Conservation (phyloP, 2,888 invertebrate genomes). For the Erebia epiphron region DNA sequence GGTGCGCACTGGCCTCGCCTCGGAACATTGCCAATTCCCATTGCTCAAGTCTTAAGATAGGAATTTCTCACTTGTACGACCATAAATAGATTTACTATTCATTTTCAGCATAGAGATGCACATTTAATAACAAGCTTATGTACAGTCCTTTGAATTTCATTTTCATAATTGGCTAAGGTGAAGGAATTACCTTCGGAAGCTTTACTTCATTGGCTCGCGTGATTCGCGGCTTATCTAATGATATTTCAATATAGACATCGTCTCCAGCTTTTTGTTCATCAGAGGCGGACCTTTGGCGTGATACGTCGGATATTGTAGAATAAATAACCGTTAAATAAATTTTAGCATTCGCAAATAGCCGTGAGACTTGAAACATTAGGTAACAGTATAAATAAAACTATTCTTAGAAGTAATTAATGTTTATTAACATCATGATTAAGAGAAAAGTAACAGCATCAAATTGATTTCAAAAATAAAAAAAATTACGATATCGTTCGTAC, state of each 20-base stretch:
- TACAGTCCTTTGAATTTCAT: slow-evolving; percentile 43
- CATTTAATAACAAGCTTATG: slow-evolving; percentile 38
- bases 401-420: slow-evolving; percentile 67
- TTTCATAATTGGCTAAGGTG: slow-evolving; percentile 35
- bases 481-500: slow-evolving; percentile 43
- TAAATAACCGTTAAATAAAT: slow-evolving; percentile 16
- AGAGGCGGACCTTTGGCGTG: slow-evolving; percentile 46
- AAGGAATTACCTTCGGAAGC: slow-evolving; percentile 45
- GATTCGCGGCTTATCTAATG: slow-evolving; percentile 40
- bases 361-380: not conserved
- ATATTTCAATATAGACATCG: slow-evolving; percentile 35
- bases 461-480: slow-evolving; percentile 69
- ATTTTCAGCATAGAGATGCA: slow-evolving; percentile 47
- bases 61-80: slow-evolving; percentile 76
- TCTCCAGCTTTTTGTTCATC: slow-evolving; percentile 44
- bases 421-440: slow-evolving; percentile 79
- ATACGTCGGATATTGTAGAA: slow-evolving; percentile 26
- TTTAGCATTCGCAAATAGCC: not conserved
- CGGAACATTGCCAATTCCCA: slow-evolving; percentile 81
- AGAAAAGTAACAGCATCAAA: slow-evolving; percentile 76
- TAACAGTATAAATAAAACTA: slow-evolving; percentile 43
- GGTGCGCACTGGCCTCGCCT: slow-evolving; percentile 65
- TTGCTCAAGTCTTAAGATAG: slow-evolving; percentile 73
- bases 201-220: slow-evolving; percentile 51
- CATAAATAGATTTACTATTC: slow-evolving; percentile 71